phyloP scores from a whole-genome alignment of 2,888 invertebrate genomes.

The Tetropium fuscum region DNA sequence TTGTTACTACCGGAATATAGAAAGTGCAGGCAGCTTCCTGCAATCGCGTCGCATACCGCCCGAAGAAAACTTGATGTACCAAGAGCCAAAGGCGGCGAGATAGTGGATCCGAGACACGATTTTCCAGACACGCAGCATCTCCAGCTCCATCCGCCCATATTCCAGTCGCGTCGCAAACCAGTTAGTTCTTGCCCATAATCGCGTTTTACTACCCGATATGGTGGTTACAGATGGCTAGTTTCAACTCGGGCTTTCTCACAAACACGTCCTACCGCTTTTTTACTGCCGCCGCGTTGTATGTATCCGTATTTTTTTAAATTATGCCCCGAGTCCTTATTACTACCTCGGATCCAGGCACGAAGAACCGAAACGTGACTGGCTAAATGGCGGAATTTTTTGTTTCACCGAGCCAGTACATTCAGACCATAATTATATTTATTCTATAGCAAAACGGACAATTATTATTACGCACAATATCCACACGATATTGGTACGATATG shows the following conservation, averaged over 20 bases:
- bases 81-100: neutral
- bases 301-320: constrained; percentile 7
- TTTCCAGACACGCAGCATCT: constrained; percentile 15
- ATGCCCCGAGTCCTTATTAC: neutral
- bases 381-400: neutral
- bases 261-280: constrained; percentile 13
- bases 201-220: constrained; percentile 13
- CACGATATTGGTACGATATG: no score
- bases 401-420: no score
- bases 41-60: no score
- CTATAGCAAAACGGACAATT: no score
- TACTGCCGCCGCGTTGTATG: neutral
- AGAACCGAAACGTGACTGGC: neutral
- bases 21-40: no score
- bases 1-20: no score
- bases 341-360: neutral
- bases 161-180: constrained; percentile 13
- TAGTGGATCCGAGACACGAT: constrained; percentile 17
- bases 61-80: no score
- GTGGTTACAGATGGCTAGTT: constrained; percentile 1
- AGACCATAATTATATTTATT: no score
- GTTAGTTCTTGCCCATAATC: constrained; percentile 19
- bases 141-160: constrained; percentile 23
- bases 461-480: no score
- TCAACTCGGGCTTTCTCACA: constrained; percentile 10